Percentiles rank a stretch among this genome's conserved stretches.
phyloP scores from a whole-genome alignment of 2,888 invertebrate species.

The Tribolium freemani region DNA sequence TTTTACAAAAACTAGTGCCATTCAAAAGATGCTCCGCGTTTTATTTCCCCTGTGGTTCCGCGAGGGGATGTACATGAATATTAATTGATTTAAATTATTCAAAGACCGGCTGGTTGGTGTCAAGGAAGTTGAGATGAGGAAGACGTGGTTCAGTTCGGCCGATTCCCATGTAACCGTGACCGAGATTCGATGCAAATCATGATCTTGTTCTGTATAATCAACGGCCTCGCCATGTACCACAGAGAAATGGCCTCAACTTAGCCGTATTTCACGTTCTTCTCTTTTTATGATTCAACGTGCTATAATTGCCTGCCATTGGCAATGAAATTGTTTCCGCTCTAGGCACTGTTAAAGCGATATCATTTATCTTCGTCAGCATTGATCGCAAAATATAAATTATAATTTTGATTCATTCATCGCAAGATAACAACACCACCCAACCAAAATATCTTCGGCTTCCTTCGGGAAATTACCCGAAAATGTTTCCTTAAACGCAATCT shows the following conservation, averaged over 20 bases:
- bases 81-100: conserved; percentile 31
- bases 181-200: conserved; percentile 45
- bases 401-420: conserved; percentile 21
- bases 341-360: conserved; percentile 15
- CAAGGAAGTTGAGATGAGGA: conserved; percentile 33
- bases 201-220: conserved; percentile 43
- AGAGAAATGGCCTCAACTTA: conserved; percentile 25
- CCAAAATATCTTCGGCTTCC: not conserved
- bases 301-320: conserved; percentile 32
- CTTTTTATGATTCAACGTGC: conserved; percentile 29
- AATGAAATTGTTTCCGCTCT: conserved; percentile 30
- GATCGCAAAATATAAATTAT: conserved; percentile 28
- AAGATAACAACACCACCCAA: conserved; percentile 9
- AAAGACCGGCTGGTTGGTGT: conserved; percentile 20
- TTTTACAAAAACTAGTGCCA: conserved; percentile 9
- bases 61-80: conserved; percentile 27
- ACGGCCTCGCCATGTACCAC: conserved; percentile 14
- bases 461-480: conserved; percentile 4
- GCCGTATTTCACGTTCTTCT: conserved; percentile 22
- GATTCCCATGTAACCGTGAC: conserved; percentile 44
- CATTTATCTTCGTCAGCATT: conserved; percentile 28
- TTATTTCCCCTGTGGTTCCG: conserved; percentile 23
- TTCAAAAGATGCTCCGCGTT: conserved; percentile 12
- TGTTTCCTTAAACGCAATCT: not conserved
- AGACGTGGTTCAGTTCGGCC: conserved; percentile 18